Evolutionary conservation across 92 coral and sea anemone species (phyloP).

Genomic region (Anthopleura xanthogrammica): DNA sequence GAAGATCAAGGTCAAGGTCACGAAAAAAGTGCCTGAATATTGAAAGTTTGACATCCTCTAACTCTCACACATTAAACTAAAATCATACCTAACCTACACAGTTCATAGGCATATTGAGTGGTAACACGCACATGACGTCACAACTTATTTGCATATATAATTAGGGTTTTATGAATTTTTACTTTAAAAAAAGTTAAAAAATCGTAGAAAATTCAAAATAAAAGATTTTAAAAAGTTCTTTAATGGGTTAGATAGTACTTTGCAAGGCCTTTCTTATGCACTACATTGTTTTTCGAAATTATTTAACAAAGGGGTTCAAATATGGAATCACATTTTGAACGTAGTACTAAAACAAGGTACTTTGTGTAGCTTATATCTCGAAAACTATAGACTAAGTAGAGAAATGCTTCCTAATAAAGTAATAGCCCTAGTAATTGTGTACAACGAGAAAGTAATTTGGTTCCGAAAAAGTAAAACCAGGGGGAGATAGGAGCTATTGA

Average conservation of each 20-base stretch:
- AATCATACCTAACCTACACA: too few species aligned
- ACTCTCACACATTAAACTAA: too few species aligned
- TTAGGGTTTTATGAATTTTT: not conserved
- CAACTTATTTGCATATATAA: not conserved
- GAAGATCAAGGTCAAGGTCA: not conserved
- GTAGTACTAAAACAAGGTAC: not conserved
- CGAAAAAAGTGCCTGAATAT: not conserved
- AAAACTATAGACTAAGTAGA: not conserved
- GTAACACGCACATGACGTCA: not conserved
- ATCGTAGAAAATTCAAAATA: not conserved
- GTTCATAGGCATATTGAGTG: not conserved
- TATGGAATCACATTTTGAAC: not conserved
- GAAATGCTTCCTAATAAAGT: not conserved
- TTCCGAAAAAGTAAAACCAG: not conserved
- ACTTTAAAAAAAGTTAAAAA: not conserved
- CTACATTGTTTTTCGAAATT: not conserved
- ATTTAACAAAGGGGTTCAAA: not conserved
- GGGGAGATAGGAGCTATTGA: not conserved
- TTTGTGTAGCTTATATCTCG: not conserved
- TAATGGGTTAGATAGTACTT: not conserved
- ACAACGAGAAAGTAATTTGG: not conserved
- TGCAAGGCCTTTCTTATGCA: not conserved
- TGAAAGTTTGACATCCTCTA: not conserved
- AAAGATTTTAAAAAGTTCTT: not conserved
- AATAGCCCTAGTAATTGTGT: not conserved